Evolutionary conservation across 35 echinoderm and acorn worm genomes (phyloP).

Genomic region (Anneissia japonica): DNA sequence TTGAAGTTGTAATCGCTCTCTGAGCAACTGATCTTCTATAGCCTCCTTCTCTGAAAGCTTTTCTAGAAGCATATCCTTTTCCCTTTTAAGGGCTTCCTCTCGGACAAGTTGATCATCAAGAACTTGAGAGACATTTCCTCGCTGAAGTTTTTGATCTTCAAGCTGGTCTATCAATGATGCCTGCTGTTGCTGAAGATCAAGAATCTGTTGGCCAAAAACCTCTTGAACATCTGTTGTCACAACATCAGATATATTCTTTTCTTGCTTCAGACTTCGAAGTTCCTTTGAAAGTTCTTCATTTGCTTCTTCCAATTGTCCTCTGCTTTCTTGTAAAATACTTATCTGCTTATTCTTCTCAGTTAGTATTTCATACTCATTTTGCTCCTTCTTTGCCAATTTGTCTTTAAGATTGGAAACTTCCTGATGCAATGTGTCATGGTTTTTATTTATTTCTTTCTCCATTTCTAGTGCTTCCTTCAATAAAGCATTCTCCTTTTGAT

Average conservation of each 20-base stretch:
- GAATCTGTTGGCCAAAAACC: slow-evolving; percentile 58
- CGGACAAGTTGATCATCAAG: slow-evolving; percentile 56
- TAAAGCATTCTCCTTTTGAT: slow-evolving; percentile 45
- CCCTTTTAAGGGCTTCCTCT: slow-evolving; percentile 56
- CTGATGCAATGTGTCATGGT: neutral
- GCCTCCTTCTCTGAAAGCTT: slow-evolving; percentile 82
- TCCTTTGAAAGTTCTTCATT: slow-evolving; percentile 49
- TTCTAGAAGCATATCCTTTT: slow-evolving; percentile 74
- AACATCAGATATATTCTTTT: slow-evolving; percentile 48
- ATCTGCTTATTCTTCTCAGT: slow-evolving; percentile 96
- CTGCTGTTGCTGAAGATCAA: slow-evolving; percentile 49
- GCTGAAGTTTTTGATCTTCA: slow-evolving; percentile 41
- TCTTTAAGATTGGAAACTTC: slow-evolving; percentile 55
- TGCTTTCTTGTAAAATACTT: slow-evolving; percentile 85
- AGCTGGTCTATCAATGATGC: slow-evolving; percentile 36
- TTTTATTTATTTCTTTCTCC: slow-evolving; percentile 44
- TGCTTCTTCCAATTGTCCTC: slow-evolving; percentile 62
- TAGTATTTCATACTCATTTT: slow-evolving; percentile 85
- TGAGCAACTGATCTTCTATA: slow-evolving; percentile 54
- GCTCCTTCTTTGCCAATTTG: slow-evolving; percentile 71
- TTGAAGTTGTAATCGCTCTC: slow-evolving; percentile 70
- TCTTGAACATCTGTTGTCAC: slow-evolving; percentile 71
- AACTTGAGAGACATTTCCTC: slow-evolving; percentile 24
- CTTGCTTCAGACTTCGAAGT: slow-evolving; percentile 36
- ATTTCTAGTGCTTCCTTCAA: slow-evolving; percentile 74